Evolutionary conservation across 2,113 vertebrate genomes (phyloP), one percentile per base, ranked within the genome.

Genomic region (Lonchura striata): DNA sequence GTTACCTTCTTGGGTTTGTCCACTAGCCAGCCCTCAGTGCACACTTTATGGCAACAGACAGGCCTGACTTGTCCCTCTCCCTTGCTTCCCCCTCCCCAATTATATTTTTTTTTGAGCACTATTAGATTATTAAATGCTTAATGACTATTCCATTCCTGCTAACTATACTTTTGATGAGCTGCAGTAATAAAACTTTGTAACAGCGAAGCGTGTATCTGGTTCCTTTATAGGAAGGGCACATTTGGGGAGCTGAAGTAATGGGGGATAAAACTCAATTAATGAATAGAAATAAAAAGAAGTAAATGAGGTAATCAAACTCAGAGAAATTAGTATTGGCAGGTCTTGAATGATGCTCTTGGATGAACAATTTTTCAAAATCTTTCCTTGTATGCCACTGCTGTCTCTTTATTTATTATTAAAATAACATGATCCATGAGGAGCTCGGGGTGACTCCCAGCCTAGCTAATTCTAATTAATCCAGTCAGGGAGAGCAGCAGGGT

Each of bases 381-480:
- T 97, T 97, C 92, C 97, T 97, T 97, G 97, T 97, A 97, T 96
- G 93, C 96, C 79, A 82, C 98, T 97, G 93, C 97, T 63, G 81
- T 98, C 98, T 97, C 97, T 98, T 98, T 98, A 99, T 98, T 99
- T 99, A 98, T 98, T 99, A 99, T 99, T 98, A 99, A 99, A 99
- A 99, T 98, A 99, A 98, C 98, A 98, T 99, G 98, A 99, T 98
- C 98, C 98, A 98, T 98, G 98, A 99, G 98, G 98, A 98, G 94
- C 98, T 95, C 87, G 86, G 97, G 98, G 98, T 98, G 97, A 98
- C 98, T 98, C 96, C 96, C 95, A 97, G 98, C 98, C 98, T 98
- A 97, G 98, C 99, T 99, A 99, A 99, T 99, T 99, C 98, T 99
- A 99, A 99, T 99, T 99, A 99, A 99, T 99, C 98, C 98, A 98